Percentiles rank a stretch among this genome's conserved stretches.
phyloP scores from a whole-genome alignment of 2,888 invertebrate species.

The Villa cingulata region DNA sequence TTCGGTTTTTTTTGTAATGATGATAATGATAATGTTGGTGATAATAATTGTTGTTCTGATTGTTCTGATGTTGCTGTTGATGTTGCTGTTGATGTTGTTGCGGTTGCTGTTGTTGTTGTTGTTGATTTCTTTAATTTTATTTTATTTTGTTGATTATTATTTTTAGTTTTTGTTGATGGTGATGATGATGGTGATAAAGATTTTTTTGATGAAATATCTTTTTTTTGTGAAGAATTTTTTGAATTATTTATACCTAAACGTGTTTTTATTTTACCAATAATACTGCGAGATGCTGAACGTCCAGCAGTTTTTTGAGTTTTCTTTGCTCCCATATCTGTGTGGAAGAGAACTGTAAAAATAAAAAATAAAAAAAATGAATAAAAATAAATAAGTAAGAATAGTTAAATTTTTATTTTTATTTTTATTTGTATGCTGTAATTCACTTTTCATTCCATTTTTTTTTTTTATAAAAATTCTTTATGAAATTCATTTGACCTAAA shows the following conservation, averaged over 20 bases:
- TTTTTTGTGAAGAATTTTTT: slow-evolving; percentile 1
- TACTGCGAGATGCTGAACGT: slow-evolving; percentile 1
- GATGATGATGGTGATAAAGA: not conserved
- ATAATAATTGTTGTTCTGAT: not conserved
- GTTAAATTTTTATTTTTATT: no score
- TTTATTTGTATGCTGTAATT: no score
- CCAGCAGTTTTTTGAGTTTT: slow-evolving; percentile 2
- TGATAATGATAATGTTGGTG: not conserved
- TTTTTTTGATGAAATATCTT: not conserved
- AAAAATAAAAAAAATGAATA: slow-evolving; percentile 1
- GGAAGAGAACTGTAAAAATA: not conserved
- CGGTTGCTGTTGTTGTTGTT: no score
- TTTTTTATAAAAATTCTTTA: no score
- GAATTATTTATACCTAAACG: not conserved
- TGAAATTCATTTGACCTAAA: no score
- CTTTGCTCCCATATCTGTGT: slow-evolving; percentile 12
- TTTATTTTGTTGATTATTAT: not conserved
- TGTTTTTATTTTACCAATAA: slow-evolving; percentile 5
- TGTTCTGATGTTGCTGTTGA: not conserved
- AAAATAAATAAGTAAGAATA: not conserved
- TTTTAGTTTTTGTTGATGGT: not conserved
- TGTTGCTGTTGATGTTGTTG: not conserved
- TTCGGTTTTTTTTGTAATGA: not conserved
- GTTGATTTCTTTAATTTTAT: no score
- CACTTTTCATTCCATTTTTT: no score